A percentile compares a stretch with the other conserved stretches of the same genome.
Evolutionary conservation across 2,888 invertebrate species (phyloP).

Genomic region (Punctoribates punctum): DNA sequence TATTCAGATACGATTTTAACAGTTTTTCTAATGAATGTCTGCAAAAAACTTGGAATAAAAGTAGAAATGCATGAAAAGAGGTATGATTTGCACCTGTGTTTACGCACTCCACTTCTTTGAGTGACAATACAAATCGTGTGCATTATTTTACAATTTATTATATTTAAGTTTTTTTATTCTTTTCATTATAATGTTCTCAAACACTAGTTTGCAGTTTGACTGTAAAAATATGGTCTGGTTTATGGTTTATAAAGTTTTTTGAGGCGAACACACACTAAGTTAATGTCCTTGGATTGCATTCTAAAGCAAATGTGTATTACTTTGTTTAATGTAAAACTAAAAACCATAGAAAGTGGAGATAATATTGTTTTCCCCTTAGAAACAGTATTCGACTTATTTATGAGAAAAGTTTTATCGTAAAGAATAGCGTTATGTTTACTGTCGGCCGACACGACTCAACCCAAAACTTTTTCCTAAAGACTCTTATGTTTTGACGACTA

Average conservation of each 20-base stretch:
- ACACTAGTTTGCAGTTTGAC: not conserved
- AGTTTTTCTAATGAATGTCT: slow-evolving; percentile 8
- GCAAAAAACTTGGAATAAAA: slow-evolving; percentile 17
- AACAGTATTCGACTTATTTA: slow-evolving; percentile 33
- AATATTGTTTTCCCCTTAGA: slow-evolving; percentile 19
- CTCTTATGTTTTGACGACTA: not conserved
- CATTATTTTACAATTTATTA: slow-evolving; percentile 6
- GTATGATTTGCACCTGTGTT: slow-evolving; percentile 37
- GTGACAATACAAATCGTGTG: slow-evolving; percentile 30
- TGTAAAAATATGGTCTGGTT: not conserved
- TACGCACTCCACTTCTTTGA: slow-evolving; percentile 37
- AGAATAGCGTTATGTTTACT: slow-evolving; percentile 12
- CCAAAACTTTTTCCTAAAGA: not conserved
- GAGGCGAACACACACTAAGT: slow-evolving; percentile 21
- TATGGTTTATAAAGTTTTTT: not conserved
- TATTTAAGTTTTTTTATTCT: slow-evolving; percentile 18
- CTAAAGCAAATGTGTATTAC: slow-evolving; percentile 35
- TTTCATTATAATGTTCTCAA: slow-evolving; percentile 13
- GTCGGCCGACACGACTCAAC: not conserved
- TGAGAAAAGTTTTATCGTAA: not conserved
- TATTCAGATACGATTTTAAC: not conserved
- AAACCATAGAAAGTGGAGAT: slow-evolving; percentile 29
- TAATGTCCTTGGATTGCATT: slow-evolving; percentile 25
- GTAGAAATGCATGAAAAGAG: not conserved
- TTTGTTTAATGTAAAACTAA: slow-evolving; percentile 29